phyloP scores from a whole-genome alignment of 2,797 vertebrate genomes.

The Enteromius viviparus region DNA sequence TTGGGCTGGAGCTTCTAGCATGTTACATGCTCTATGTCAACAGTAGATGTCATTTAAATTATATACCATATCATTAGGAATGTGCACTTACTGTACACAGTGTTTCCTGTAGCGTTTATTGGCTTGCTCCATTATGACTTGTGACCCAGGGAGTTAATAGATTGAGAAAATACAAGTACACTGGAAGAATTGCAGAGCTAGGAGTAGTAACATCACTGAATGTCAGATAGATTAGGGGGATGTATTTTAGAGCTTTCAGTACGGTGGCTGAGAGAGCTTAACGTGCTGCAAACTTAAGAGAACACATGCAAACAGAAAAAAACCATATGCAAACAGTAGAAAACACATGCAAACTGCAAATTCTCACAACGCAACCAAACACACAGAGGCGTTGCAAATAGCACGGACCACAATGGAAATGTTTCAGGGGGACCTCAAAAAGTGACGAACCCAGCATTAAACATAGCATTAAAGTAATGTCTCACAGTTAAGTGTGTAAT shows the following conservation, averaged over 20 bases:
- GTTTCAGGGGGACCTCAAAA: too few relatives aligned
- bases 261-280: too few relatives aligned
- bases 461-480: too few relatives aligned
- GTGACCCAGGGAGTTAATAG: not conserved
- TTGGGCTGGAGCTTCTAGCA: slow-evolving; percentile 12
- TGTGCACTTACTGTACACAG: slow-evolving; percentile 33
- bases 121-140: not conserved
- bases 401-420: too few relatives aligned
- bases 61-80: slow-evolving; percentile 37
- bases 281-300: too few relatives aligned
- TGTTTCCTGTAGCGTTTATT: not conserved
- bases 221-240: not conserved
- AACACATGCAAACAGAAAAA: too few relatives aligned
- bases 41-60: slow-evolving; percentile 15
- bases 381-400: too few relatives aligned
- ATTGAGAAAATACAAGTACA: not conserved
- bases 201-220: slow-evolving; percentile 24
- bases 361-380: too few relatives aligned
- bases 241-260: not conserved
- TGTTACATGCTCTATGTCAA: slow-evolving; percentile 27
- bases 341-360: too few relatives aligned
- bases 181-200: slow-evolving; percentile 2
- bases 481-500: too few relatives aligned
- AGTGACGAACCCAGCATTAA: too few relatives aligned
- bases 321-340: too few relatives aligned